Percentiles rank a stretch among this genome's conserved stretches.
Evolutionary conservation across 2,888 invertebrate species (phyloP).

Genomic region (Temnothorax rugatulus): DNA sequence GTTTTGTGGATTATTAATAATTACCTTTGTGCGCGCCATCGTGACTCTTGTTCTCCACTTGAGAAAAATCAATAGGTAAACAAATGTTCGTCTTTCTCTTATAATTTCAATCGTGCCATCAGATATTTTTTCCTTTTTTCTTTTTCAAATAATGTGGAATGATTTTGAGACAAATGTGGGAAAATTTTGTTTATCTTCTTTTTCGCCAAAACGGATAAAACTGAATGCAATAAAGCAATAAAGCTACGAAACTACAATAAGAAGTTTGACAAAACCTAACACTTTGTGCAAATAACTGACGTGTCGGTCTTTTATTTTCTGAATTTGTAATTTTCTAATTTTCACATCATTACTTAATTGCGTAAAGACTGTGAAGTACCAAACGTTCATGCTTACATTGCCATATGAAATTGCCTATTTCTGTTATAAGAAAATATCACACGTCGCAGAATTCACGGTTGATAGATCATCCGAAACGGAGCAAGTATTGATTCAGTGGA

Average conservation of each 20-base stretch:
- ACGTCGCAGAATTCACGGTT: slow-evolving; percentile 10
- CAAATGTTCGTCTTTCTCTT: not conserved
- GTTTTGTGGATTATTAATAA: slow-evolving; percentile 12
- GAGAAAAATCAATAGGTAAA: slow-evolving; percentile 11
- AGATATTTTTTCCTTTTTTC: not conserved
- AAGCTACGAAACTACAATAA: not conserved
- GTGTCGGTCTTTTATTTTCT: not conserved
- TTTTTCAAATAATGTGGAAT: not conserved
- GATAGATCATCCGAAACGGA: slow-evolving; percentile 4
- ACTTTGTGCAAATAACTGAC: not conserved
- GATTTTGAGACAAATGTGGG: not conserved
- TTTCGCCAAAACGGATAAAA: not conserved
- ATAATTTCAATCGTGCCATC: not conserved
- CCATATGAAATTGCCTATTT: not conserved
- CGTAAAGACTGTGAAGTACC: not conserved
- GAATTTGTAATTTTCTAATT: not conserved
- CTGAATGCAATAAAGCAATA: no score
- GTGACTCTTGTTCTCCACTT: not conserved
- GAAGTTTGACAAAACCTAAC: not conserved
- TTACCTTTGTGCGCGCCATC: not conserved
- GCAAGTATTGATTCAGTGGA: not conserved
- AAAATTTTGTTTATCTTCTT: not conserved
- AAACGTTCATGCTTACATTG: not conserved
- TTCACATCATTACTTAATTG: slow-evolving; percentile 15
- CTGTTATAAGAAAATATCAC: not conserved